Percentiles rank a stretch among this genome's conserved stretches.
Conservation (phyloP, 2,888 invertebrate species). For the Cantharis nigra region DNA sequence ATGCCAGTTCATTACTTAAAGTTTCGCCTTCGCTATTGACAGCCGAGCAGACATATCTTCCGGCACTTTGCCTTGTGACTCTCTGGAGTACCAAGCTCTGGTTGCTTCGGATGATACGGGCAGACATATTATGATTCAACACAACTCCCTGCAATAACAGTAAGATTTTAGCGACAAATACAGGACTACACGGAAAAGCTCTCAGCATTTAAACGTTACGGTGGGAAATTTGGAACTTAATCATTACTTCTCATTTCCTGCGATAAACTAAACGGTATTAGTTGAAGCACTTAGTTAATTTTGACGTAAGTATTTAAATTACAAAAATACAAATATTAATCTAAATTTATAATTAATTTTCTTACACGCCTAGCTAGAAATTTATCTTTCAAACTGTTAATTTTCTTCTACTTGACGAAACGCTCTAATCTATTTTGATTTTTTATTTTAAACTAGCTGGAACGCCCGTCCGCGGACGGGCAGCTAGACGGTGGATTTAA, state of each 20-base stretch:
- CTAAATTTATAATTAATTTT: background rate
- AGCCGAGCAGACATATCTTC: slow-evolving; percentile 86
- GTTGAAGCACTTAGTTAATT: slow-evolving; percentile 14
- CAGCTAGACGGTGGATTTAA: too few relatives aligned
- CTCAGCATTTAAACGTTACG: slow-evolving; percentile 35
- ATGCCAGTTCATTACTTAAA: slow-evolving; percentile 81
- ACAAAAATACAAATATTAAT: background rate
- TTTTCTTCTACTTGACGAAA: background rate
- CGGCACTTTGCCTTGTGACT: slow-evolving; percentile 83
- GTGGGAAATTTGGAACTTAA: slow-evolving; percentile 28
- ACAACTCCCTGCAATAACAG: slow-evolving; percentile 69
- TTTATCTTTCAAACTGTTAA: background rate
- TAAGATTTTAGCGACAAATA: slow-evolving; percentile 28
- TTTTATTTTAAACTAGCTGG: too few relatives aligned
- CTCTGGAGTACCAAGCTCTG: slow-evolving; percentile 90
- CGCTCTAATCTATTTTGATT: background rate
- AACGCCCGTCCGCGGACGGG: too few relatives aligned
- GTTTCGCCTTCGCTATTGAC: slow-evolving; percentile 88
- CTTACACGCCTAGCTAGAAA: background rate
- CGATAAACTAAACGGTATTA: slow-evolving; percentile 22
- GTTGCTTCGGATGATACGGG: slow-evolving; percentile 87
- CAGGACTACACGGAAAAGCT: slow-evolving; percentile 38
- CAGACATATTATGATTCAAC: slow-evolving; percentile 83
- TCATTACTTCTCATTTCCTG: slow-evolving; percentile 25
- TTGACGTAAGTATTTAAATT: background rate